Base-by-base conservation (phyloP, 1,140 invertebrate species). In the Heliothis subflexa region DNA sequence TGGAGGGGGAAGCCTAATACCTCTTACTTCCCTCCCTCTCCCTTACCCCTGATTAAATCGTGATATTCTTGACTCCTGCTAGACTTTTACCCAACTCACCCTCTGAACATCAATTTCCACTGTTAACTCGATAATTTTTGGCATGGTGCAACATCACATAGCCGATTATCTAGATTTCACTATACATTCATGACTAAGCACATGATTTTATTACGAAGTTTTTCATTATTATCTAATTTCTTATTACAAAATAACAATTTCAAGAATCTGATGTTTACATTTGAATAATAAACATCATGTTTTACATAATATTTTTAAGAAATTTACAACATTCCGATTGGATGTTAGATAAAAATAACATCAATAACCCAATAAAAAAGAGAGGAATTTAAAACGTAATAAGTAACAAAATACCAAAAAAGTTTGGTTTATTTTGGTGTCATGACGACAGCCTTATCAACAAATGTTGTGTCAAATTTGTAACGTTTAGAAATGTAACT, bases 51-150 rank as follows among this genome's bases (percentile, higher is more conserved):
- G n/a, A n/a, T n/a, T n/a, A n/a, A n/a, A n/a, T n/a, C n/a, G n/a
- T n/a, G n/a, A n/a, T n/a, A n/a, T n/a, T n/a, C n/a, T n/a, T n/a
- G n/a, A n/a, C n/a, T n/a, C n/a, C n/a, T n/a, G n/a, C n/a, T n/a
- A n/a, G n/a, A n/a, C n/a, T n/a, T n/a, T n/a, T n/a, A n/a, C n/a
- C 2, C 7, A 13, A 82, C 74, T 86, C 85, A 93, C 92, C 79
- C 80, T 89, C 80, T 93, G 87, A 33, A 93, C 71, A 80, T 90
- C 88, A 73, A 93, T 87, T 91, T 93, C 89, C 50, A 93, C 85
- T 59, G 92, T 93, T 64, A 93, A 81, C 79, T 93, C 91, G 49
- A 93, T 90, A 78, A 89, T 83, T 87, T 93, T 93, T 66, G 92
- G 92, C 92, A 93, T 93, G 70, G 83, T 88, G 50, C 54, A 79